Percentiles rank a stretch among this genome's conserved stretches.
phyloP scores from a whole-genome alignment of 2,113 vertebrate species.

The Progne subis region DNA sequence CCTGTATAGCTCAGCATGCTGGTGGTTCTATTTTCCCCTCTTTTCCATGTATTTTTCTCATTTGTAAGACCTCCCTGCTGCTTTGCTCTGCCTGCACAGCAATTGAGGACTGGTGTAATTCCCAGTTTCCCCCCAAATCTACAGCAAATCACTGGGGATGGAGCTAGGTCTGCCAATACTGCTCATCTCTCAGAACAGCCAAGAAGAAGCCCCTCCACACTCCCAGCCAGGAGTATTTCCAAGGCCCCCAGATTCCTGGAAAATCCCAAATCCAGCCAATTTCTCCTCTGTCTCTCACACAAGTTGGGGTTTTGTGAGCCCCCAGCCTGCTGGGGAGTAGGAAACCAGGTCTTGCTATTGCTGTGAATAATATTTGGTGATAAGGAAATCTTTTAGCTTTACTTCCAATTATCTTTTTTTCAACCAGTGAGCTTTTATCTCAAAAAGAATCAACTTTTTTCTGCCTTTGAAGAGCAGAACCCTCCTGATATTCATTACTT shows the following conservation, averaged over 20 bases:
- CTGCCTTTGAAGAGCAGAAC: constrained; percentile 47
- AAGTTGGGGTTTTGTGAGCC: accelerated
- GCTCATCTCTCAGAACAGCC: background rate
- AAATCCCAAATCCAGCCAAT: background rate
- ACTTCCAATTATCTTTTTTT: background rate
- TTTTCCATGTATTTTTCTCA: background rate
- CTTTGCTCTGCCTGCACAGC: background rate
- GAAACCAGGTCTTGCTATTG: background rate
- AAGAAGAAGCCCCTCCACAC: background rate
- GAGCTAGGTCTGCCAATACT: accelerated
- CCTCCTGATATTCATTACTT: constrained; percentile 62
- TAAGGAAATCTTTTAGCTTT: constrained; percentile 13
- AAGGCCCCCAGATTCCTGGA: background rate
- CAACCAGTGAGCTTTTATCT: constrained; percentile 15
- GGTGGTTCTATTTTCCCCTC: accelerated
- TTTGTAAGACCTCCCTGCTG: background rate
- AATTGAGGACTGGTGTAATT: accelerated
- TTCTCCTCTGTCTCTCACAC: background rate
- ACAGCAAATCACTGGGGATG: too few relatives aligned
- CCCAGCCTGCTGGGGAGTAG: accelerated
- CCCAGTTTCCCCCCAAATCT: background rate
- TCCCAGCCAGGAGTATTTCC: background rate
- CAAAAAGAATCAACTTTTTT: constrained; percentile 19
- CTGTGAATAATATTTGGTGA: background rate
- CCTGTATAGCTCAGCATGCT: accelerated